Evolutionary conservation across 1,140 invertebrate species (phyloP), one percentile per base, ranked within the genome.

Genomic region (Akabosia matsudoensis): DNA sequence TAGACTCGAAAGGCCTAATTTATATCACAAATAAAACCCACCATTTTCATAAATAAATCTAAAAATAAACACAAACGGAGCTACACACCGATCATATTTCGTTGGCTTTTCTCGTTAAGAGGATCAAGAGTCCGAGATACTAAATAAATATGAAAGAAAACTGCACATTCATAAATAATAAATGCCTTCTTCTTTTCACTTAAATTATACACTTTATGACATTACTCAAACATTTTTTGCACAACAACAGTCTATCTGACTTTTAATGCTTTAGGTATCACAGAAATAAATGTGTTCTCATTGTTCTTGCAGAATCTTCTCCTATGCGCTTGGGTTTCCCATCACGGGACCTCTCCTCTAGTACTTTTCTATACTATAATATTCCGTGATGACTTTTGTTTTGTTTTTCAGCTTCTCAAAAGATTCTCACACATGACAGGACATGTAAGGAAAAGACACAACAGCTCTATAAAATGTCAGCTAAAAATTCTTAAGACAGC

Each of bases 381-480:
- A 45, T 18, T 45, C 37, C 37, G 18, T 18, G 7, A 45, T 45
- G 37, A 45, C 37, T n/a, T n/a, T n/a, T n/a, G 37, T 18, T 45
- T 45, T 45, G 37, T 45, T 45, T 45, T 18, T 18, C 37, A 45
- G n/a, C 13, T 61, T n/a, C 54, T 61, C 54, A 61, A 61, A 45
- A 45, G 7, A 61, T 24, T 61, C 54, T 61, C 54, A 61, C 54
- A 61, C 54, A 61, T 61, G 54, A 61, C 54, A 61, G 54, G 54
- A 61, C 54, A 4, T 22, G 54, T 22, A 45, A 45, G 37, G 18
- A 45, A 45, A 7, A n/a, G n/a, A n/a, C n/a, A 51, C 45, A 51
- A 61, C 14, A 61, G 24, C 54, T 61, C 54, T 61, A 61, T 61
- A 61, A 61, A 61, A 61, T 61, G 24, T 61, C 54, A 61, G 54